These are phyloP conservation scores for Enteromius mattozi DNA, from an alignment of 2,797 vertebrate species.

Conservation along the genomic window DNA sequence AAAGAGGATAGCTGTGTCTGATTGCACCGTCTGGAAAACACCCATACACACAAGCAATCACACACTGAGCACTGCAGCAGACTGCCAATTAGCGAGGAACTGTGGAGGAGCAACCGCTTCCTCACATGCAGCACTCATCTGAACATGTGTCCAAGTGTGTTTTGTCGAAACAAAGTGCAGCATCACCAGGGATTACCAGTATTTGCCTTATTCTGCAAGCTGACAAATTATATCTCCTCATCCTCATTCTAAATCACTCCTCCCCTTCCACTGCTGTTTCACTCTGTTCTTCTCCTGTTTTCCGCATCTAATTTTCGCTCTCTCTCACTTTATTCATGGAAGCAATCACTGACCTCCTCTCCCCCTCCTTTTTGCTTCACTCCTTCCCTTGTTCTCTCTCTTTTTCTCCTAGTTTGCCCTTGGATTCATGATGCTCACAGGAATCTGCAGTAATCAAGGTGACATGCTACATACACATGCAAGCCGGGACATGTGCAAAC, in stretches of 20 bases:
- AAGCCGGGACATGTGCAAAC: constrained; percentile 21
- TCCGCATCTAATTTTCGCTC: constrained; percentile 35
- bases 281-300: constrained; percentile 31
- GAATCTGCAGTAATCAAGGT: constrained; percentile 79
- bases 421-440: constrained; percentile 70
- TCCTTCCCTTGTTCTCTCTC: constrained; percentile 26
- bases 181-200: constrained; percentile 45
- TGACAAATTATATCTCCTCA: constrained; percentile 38
- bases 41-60: constrained; percentile 44
- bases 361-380: constrained; percentile 30
- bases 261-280: constrained; percentile 28
- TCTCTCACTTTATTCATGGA: constrained; percentile 49
- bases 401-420: constrained; percentile 67
- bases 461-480: constrained; percentile 69
- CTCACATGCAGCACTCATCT: constrained; percentile 39
- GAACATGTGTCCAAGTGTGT: constrained; percentile 35
- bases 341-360: constrained; percentile 60
- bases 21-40: constrained; percentile 45
- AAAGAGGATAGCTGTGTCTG: constrained; percentile 36
- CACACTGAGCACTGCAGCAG: constrained; percentile 51
- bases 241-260: neutral
- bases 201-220: constrained; percentile 51
- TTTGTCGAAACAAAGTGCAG: constrained; percentile 49
- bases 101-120: constrained; percentile 25
- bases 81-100: constrained; percentile 50